Percentiles rank a stretch among this genome's conserved stretches.
Evolutionary conservation across 2,113 vertebrate species (phyloP).

Genomic region (Morone saxatilis): DNA sequence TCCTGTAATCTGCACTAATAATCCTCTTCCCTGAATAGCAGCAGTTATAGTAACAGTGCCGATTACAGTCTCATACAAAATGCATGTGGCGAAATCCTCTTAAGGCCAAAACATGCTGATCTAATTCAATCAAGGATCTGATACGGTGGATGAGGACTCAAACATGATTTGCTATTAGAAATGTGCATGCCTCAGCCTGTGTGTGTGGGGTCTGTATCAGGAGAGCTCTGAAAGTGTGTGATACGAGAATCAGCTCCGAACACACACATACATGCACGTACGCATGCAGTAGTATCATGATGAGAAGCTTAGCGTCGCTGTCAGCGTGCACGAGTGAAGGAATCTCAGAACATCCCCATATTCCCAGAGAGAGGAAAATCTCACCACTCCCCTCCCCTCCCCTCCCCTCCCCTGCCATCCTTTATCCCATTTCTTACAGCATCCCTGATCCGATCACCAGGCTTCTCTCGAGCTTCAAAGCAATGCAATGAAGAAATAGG

Average conservation of each 20-base stretch:
- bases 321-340: conserved; percentile 34
- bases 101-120: conserved; percentile 77
- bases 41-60: conserved; percentile 57
- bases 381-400: conserved; percentile 54
- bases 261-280: conserved; percentile 4
- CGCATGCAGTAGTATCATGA: conserved; percentile 22
- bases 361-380: conserved; percentile 70
- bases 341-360: conserved; percentile 55
- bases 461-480: conserved; percentile 71
- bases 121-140: conserved; percentile 80
- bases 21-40: conserved; percentile 63
- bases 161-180: conserved; percentile 66
- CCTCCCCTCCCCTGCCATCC: conserved; percentile 31
- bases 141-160: conserved; percentile 63
- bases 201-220: conserved; percentile 39
- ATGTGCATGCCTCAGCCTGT: background rate
- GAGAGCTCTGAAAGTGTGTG: conserved; percentile 35
- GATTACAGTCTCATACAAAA: conserved; percentile 76
- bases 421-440: conserved; percentile 73
- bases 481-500: conserved; percentile 46
- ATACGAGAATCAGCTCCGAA: background rate
- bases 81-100: conserved; percentile 71
- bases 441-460: conserved; percentile 75
- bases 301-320: conserved; percentile 62
- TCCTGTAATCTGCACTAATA: conserved; percentile 71